A percentile compares a stretch with the other conserved stretches of the same genome.
Evolutionary conservation across 1,140 invertebrate genomes (phyloP).

Genomic region (Trachymyrmex septentrionalis): DNA sequence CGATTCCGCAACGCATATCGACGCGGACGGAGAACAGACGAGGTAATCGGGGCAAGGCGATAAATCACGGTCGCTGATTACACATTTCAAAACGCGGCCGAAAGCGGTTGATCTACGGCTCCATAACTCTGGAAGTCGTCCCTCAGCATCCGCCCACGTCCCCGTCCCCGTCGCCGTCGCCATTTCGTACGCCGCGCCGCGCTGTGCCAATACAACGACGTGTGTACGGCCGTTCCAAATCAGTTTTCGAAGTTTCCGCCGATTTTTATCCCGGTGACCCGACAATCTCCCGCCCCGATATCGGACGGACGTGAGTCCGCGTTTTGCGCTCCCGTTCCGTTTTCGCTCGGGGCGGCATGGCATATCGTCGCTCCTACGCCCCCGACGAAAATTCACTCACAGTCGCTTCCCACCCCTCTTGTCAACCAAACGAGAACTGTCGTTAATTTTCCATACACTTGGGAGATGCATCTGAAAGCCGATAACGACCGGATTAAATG

Average conservation of each 20-base stretch:
- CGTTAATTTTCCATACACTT: slow-evolving; percentile 23
- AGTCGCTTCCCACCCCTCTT: not conserved
- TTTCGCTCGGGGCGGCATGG: not conserved
- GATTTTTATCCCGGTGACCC: slow-evolving; percentile 57
- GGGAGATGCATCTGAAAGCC: not conserved
- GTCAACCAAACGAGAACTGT: not conserved
- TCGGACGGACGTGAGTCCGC: slow-evolving; percentile 1
- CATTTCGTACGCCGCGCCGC: too few species aligned
- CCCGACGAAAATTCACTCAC: slow-evolving; percentile 21
- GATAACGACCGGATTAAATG: slow-evolving; percentile 29
- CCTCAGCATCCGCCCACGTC: slow-evolving; percentile 5
- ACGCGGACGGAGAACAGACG: slow-evolving; percentile 31
- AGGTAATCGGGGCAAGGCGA: slow-evolving; percentile 78
- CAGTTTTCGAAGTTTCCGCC: slow-evolving; percentile 46
- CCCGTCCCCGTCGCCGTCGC: not conserved
- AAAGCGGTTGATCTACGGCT: slow-evolving; percentile 83
- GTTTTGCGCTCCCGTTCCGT: slow-evolving; percentile 2
- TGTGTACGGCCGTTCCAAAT: not conserved
- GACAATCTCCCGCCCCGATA: slow-evolving; percentile 47
- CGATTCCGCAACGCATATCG: slow-evolving; percentile 59
- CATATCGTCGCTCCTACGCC: not conserved
- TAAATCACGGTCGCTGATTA: slow-evolving; percentile 84
- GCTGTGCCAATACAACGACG: not conserved
- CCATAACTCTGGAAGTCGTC: slow-evolving; percentile 79
- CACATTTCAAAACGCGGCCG: slow-evolving; percentile 84